A percentile compares a stretch with the other conserved stretches of the same genome.
These are phyloP conservation scores for Salvator merianae DNA, from an alignment of 2,113 vertebrate genomes.

Conservation along the genomic window DNA sequence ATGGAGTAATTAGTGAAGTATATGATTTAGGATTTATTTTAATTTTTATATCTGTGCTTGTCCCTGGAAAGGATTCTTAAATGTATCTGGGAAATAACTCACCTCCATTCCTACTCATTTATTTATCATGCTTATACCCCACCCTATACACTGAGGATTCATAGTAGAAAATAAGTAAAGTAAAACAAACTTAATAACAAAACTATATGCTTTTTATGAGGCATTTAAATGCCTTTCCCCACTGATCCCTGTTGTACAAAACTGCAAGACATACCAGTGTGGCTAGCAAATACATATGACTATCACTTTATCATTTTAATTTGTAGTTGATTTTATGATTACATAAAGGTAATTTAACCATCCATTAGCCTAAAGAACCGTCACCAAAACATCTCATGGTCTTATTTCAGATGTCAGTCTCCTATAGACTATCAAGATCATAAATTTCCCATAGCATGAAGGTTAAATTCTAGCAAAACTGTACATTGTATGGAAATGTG, in stretches of 20 bases:
- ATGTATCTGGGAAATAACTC: neutral
- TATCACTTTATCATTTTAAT: neutral
- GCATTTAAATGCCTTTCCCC: constrained; percentile 19
- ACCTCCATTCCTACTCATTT: neutral
- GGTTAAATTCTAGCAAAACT: too few species aligned
- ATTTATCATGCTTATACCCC: neutral
- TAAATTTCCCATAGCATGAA: neutral
- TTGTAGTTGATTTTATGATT: neutral
- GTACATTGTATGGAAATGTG: too few species aligned
- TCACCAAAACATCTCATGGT: neutral
- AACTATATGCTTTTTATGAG: constrained; percentile 11
- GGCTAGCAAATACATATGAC: neutral
- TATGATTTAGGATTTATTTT: constrained; percentile 6
- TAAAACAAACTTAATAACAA: neutral
- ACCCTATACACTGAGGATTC: neutral
- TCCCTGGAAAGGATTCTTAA: neutral
- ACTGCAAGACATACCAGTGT: neutral
- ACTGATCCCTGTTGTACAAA: neutral
- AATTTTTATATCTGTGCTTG: neutral
- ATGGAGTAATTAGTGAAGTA: neutral
- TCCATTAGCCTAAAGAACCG: neutral
- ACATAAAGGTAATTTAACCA: neutral
- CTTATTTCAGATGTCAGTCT: neutral
- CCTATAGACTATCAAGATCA: neutral
- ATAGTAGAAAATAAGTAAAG: neutral